Base-by-base conservation (phyloP, 2,113 vertebrate species). In the Montifringilla adamsi region DNA sequence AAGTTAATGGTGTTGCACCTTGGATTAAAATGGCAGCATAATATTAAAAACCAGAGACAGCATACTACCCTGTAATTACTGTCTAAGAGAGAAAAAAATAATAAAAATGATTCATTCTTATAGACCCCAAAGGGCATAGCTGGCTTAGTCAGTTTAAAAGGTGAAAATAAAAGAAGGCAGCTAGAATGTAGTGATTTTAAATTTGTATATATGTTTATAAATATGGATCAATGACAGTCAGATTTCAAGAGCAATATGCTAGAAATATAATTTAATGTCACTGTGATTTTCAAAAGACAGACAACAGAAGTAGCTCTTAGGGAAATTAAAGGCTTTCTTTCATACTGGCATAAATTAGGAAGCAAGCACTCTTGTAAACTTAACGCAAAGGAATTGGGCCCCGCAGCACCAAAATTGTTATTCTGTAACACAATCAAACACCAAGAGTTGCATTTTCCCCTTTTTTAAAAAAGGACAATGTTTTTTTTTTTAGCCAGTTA, bases 101-200 rank as follows among this genome's bases (percentile, higher is more conserved):
- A 96, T 87, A 92, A 96, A 96, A 97, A 93, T 87, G 26, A 94
- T 93, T 97, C 90, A 96, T 92, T 94, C 88, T 93, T 90, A 92
- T 13, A 91, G 95, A 96, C 86, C 88, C 66, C 95, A 81, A 95
- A 96, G 92, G 85, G 90, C 88, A 94, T n/a, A 72, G 85, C 80
- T 92, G 80, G 86, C 53, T 96, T 66, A 93, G 69, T 81, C 88
- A 92, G 68, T 94, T 95, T 82, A 82, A 79, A 95, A 96, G 90
- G 93, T 94, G 80, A 96, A 95, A 95, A 93, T 84, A 84, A 96
- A 95, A 90, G 41, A 68, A 52, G 56, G 62, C 56, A 78, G 76
- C 31, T 60, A 78, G 41, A 92, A 78, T 55, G 53, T 44, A 89
- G 68, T 75, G 79, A 73, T 78, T 84, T 89, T n/a, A 52, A 86